phyloP scores from a whole-genome alignment of 2,113 vertebrate species.

The Sialia sialis region DNA sequence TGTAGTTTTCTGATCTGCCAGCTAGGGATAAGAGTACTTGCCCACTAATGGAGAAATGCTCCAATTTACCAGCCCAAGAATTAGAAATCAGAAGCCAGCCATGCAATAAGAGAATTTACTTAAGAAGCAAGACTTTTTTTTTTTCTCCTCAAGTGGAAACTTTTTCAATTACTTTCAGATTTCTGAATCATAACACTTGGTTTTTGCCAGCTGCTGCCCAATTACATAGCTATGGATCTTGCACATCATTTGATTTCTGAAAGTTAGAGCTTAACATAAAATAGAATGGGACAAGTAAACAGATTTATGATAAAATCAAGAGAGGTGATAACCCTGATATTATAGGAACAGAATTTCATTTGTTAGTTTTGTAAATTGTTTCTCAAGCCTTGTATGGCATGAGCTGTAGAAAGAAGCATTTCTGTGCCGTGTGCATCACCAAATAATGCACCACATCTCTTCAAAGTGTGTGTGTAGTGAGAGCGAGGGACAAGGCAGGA shows the following conservation, averaged over 20 bases:
- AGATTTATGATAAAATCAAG: background rate
- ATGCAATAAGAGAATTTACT: background rate
- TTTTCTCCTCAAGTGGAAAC: background rate
- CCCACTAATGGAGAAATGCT: background rate
- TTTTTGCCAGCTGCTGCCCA: background rate
- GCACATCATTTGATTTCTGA: background rate
- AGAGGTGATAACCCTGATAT: background rate
- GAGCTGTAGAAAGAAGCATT: background rate
- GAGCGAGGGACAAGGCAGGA: background rate
- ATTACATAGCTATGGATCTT: background rate
- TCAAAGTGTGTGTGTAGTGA: background rate
- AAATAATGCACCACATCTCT: background rate
- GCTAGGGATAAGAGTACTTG: background rate
- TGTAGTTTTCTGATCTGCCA: constrained; percentile 17
- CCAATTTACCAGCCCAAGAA: constrained; percentile 7
- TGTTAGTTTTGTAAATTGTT: background rate
- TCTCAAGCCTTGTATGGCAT: background rate
- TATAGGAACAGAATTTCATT: background rate
- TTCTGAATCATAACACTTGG: background rate
- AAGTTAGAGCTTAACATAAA: background rate
- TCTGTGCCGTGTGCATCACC: background rate
- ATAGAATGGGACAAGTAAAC: background rate
- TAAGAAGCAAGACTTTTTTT: background rate
- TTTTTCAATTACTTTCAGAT: background rate
- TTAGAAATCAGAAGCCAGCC: background rate